Base-by-base conservation (phyloP, 2,888 invertebrate genomes). In the Pherbina coryleti region DNA sequence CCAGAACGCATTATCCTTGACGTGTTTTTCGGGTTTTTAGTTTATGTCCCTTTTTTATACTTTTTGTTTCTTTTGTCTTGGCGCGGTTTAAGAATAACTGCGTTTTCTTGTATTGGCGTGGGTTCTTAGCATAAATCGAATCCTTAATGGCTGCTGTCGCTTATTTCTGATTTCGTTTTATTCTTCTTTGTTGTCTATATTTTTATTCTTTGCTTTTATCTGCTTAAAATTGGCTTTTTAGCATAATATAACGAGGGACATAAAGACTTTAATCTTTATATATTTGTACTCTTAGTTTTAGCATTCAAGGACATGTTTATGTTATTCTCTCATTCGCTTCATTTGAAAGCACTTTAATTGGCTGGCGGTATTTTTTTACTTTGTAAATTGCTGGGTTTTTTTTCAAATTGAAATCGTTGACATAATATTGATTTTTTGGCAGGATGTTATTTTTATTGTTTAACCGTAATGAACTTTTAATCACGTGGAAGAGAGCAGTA, bases 101-200 rank as follows among this genome's bases (percentile, higher is more conserved):
- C 66, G 53, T 44, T 55, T 19, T 22, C 67, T 64, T 77, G 53
- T 25, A 14, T 67, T 57, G 73, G 57, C 60, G 72, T 64, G 67
- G 17, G 64, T 71, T 66, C 44, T 66, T 55, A 11, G 75, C 74
- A 77, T 80, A 80, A 80, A 78, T 78, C 76, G 79, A 78, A 78
- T 78, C 64, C 57, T 71, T 78, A 78, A 77, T 79, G 76, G 70
- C 31, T 34, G 64, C 31, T 60, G 37, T 31, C 44, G 34, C 44
- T 9, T 31, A 28, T 66, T n/a, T 64, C 2, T 71, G 14, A 28
- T 57, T 67, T 44, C 51, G 7, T 49, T 69, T 49, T 19, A 57
- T 34, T 67, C 55, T 49, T 34, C 8, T 74, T 55, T 34, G 9
- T 37, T 72, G 57, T 14, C 19, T 31, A n/a, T 69, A 34, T 25